A percentile compares a stretch with the other conserved stretches of the same genome.
These are phyloP conservation scores for Nemurella pictetii DNA, from an alignment of 2,888 invertebrate species.

Conservation along the genomic window DNA sequence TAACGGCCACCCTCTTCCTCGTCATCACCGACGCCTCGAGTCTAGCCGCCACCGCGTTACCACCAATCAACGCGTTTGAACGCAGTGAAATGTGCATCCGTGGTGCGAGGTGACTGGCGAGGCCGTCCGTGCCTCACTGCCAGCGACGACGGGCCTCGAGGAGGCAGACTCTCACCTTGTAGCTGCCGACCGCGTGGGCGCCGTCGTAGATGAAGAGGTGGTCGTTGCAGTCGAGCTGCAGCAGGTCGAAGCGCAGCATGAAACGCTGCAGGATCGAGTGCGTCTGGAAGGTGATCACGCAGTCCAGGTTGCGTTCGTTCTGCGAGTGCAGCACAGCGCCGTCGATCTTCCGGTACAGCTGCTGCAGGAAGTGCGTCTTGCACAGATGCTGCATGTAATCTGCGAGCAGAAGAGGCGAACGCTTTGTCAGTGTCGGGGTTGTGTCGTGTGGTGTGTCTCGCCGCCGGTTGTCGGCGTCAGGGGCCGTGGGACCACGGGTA, in stretches of 20 bases:
- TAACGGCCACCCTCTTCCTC: too few species aligned
- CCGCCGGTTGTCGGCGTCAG: too few species aligned
- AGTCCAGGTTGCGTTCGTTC: slow-evolving; percentile 88
- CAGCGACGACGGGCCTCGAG: too few species aligned
- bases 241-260: slow-evolving; percentile 89
- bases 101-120: too few species aligned
- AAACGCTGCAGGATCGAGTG: slow-evolving; percentile 92
- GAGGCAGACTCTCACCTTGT: slow-evolving; percentile 87
- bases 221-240: slow-evolving; percentile 92
- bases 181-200: slow-evolving; percentile 83
- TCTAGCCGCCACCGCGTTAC: too few species aligned
- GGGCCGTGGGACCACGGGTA: too few species aligned
- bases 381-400: slow-evolving; percentile 89
- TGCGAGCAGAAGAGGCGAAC: slow-evolving; percentile 56
- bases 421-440: too few species aligned
- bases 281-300: slow-evolving; percentile 92
- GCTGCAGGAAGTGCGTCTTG: slow-evolving; percentile 86
- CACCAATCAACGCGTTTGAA: too few species aligned
- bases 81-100: too few species aligned
- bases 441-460: too few species aligned
- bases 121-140: too few species aligned
- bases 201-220: slow-evolving; percentile 92
- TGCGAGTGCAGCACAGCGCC: slow-evolving; percentile 88
- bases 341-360: slow-evolving; percentile 87
- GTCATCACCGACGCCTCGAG: too few species aligned